Percentiles rank a stretch among this genome's conserved stretches.
Evolutionary conservation across 1,140 invertebrate species (phyloP).

Genomic region (Eurosta solidaginis): DNA sequence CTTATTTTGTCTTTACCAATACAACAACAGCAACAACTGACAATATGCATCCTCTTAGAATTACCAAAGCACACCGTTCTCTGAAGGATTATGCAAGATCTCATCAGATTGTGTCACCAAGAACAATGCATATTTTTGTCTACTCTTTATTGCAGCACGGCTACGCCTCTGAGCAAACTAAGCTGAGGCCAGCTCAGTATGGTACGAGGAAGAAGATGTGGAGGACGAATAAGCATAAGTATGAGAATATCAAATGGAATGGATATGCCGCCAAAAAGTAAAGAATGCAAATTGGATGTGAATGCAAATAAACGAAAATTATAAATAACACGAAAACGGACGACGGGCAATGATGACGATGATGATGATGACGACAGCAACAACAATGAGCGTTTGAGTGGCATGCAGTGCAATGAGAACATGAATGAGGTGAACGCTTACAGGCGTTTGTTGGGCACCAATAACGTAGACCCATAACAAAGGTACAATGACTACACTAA

Average conservation of each 20-base stretch:
- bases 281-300: slow-evolving; percentile 57
- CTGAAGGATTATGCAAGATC: too few relatives aligned
- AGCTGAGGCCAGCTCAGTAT: background rate
- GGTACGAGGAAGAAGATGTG: too few relatives aligned
- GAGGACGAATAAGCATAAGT: too few relatives aligned
- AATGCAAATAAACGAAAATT: slow-evolving; percentile 59
- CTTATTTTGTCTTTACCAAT: too few relatives aligned
- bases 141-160: too few relatives aligned
- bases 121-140: too few relatives aligned
- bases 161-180: too few relatives aligned
- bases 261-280: slow-evolving; percentile 37
- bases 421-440: background rate
- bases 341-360: background rate
- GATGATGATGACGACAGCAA: slow-evolving; percentile 9
- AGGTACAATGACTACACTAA: background rate
- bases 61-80: too few relatives aligned
- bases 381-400: background rate
- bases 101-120: too few relatives aligned
- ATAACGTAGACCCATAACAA: slow-evolving; percentile 2
- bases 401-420: background rate
- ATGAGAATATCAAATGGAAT: too few relatives aligned
- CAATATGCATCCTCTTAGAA: too few relatives aligned
- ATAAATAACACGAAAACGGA: slow-evolving; percentile 52
- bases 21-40: too few relatives aligned
- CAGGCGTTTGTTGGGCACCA: slow-evolving; percentile 15